Base-by-base conservation (phyloP, 2,113 vertebrate genomes). In the Rafetus swinhoei region DNA sequence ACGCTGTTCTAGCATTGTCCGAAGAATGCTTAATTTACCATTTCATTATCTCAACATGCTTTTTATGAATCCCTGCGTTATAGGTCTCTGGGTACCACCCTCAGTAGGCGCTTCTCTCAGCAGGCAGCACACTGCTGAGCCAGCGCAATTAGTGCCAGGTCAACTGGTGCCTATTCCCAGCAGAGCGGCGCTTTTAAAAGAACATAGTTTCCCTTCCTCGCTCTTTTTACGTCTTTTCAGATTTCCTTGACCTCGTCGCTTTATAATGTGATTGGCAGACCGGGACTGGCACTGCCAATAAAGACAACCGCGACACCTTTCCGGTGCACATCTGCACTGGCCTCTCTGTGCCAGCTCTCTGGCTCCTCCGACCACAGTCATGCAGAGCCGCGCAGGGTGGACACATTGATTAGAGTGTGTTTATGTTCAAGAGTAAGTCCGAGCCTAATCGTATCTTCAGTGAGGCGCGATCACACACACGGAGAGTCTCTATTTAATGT, bases 121-220 rank as follows among this genome's bases (percentile, higher is more conserved):
- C 95, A 95, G 80, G 91, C 92, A 83, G 52, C 69, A 82, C 92
- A 94, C 52, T 91, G 95, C 94, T 95, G 95, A 95, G 93, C 54
- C 84, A 93, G 89, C 92, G 52, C 60, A 95, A 94, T 91, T 89
- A 82, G 39, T 65, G 85, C 85, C 69, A 86, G 55, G 92, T 94
- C 86, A 92, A 90, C 94, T 60, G 90, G 69, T 90, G 92, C 85
- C 59, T 92, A 90, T 55, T 35, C 27, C 19, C 21, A 54, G 39
- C 80, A 56, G 32, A 52, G 19, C 21, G 6, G 21, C 6, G 5
- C 24, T 56, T 81, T 32, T 6, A 53, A 81, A 56, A 69, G 2
- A 9, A 9, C 4, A 7, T 15, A 15, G 60, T 65, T 65, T 32
- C 60, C 60, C 60, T 65, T 65, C 32, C 16, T 69, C n/a, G n/a